A percentile compares a stretch with the other conserved stretches of the same genome.
Conservation (phyloP, 2,888 invertebrate genomes). For the Phaonia tiefii region DNA sequence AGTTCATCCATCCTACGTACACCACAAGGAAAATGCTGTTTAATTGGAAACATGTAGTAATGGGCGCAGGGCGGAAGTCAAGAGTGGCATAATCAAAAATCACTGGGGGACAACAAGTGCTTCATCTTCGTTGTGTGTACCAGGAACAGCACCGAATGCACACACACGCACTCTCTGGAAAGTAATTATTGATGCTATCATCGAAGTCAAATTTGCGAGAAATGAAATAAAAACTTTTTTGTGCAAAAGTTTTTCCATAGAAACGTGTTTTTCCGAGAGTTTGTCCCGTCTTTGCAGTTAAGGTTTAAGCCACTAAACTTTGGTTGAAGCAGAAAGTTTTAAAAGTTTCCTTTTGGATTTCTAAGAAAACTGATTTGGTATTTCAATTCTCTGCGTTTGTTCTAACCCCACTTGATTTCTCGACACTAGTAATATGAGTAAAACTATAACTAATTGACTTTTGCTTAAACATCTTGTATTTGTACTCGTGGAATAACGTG, state of each 20-base stretch:
- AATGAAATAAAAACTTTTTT: conserved; percentile 26
- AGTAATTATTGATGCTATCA: conserved; percentile 59
- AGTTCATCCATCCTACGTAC: no score
- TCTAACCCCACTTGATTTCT: no score
- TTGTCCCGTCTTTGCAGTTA: not conserved
- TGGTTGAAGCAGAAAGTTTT: no score
- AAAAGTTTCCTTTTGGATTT: no score
- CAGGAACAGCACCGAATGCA: not conserved
- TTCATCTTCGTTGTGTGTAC: not conserved
- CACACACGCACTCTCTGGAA: not conserved
- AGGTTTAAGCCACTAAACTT: no score
- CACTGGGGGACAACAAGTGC: not conserved
- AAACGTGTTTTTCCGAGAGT: not conserved
- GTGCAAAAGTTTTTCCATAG: conserved; percentile 37
- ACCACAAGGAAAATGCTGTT: no score
- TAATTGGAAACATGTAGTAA: no score
- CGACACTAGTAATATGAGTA: no score
- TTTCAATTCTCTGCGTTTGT: no score
- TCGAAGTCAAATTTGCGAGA: conserved; percentile 47
- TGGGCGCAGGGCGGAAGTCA: no score
- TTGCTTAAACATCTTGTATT: not conserved
- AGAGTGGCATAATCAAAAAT: conserved; percentile 12
- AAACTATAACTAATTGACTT: conserved; percentile 27
- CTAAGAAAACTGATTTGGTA: no score
- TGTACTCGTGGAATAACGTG: conserved; percentile 12